Base-by-base conservation (phyloP, 2,113 vertebrate species). In the Alces alces region DNA sequence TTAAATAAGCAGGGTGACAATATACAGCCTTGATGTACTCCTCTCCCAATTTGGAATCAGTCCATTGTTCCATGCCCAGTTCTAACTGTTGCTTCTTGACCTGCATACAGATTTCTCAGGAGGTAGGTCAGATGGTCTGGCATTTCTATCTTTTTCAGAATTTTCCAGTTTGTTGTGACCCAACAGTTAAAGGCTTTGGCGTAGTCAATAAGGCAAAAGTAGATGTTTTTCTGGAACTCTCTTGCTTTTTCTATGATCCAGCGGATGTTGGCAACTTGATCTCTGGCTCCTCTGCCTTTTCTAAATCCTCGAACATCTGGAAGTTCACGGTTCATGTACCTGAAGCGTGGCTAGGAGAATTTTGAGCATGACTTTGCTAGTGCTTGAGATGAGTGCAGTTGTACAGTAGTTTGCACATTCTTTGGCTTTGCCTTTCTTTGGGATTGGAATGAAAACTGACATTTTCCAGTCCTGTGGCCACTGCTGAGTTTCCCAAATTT, bases 241-340 rank as follows among this genome's bases (percentile, higher is more conserved):
- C 28, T 66, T 66, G 61, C 61, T 66, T 66, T 66, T n/a, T 66
- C 33, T 17, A n/a, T n/a, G 61, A n/a, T 66, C 30, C 33, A 66
- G 61, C 3, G 0, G 33, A n/a, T n/a, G 33, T n/a, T 66, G 61
- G 61, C 15, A n/a, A 66, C 33, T 66, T 66, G 61, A 66, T 66
- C 61, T 66, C 4, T 66, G 61, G 7, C n/a, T 66, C 30, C 61
- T 19, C 61, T 66, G 33, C 7, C 33, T 66, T 66, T 66, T n/a
- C 52, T 19, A 17, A 66, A n/a, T 9, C 33, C 61, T 66, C 19
- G 33, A 66, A 66, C 61, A 66, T 66, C 33, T 17, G 61, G 61
- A 66, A n/a, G 7, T n/a, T 66, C 33, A 9, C 1, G 16, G 16
- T n/a, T n/a, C 61, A 66, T 0, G 7, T n/a, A 17, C 16, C 17